Conservation (phyloP, 92 coral and sea anemone species). For the Paramuricea clavata region DNA sequence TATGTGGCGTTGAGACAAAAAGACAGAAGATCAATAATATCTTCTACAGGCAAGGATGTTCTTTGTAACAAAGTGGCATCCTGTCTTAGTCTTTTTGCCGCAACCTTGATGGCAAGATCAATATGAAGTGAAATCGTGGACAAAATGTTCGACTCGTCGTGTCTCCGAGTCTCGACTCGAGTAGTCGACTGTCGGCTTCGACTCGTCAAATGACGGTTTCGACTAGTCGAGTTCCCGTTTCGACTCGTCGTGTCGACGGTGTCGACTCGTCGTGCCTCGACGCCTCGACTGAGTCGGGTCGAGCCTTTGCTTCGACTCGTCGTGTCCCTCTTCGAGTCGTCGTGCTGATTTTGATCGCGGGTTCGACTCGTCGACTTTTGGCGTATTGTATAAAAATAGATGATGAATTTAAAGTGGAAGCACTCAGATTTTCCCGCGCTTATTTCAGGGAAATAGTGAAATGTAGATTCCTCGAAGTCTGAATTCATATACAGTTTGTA, state of each 20-base stretch:
- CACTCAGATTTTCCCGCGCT: too few relatives aligned
- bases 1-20: too few relatives aligned
- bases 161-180: not conserved
- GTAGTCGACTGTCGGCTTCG: not conserved
- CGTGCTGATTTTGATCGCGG: not conserved
- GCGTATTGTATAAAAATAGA: not conserved
- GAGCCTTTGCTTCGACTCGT: too few relatives aligned
- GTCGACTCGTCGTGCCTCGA: conserved; percentile 34
- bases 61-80: too few relatives aligned
- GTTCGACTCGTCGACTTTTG: conserved; percentile 22
- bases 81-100: too few relatives aligned
- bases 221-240: conserved; percentile 13
- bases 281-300: not conserved
- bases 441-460: too few relatives aligned
- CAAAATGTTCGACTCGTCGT: conserved; percentile 35
- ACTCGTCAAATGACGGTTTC: conserved; percentile 1
- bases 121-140: conserved; percentile 32
- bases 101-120: too few relatives aligned
- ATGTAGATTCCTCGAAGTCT: too few relatives aligned
- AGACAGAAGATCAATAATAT: too few relatives aligned
- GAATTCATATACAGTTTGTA: too few relatives aligned
- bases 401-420: too few relatives aligned
- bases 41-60: too few relatives aligned
- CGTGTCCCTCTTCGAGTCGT: not conserved
- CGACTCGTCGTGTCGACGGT: conserved; percentile 11